These are phyloP conservation scores for Acanthosepion pharaonis DNA, from an alignment of 2,888 invertebrate species.

Conservation along the genomic window DNA sequence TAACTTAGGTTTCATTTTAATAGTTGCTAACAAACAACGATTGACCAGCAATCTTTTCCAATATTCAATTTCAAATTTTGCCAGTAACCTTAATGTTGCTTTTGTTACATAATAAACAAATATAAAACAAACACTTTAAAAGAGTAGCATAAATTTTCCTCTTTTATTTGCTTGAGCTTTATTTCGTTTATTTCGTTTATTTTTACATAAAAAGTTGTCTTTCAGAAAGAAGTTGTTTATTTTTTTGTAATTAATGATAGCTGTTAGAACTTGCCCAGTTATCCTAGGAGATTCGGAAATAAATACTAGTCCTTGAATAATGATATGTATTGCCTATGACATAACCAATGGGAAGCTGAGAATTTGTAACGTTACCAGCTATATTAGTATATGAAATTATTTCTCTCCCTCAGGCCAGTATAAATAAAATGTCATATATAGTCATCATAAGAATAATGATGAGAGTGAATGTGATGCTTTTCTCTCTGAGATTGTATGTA, in stretches of 20 bases:
- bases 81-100: background rate
- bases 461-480: background rate
- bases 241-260: background rate
- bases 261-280: background rate
- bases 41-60: background rate
- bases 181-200: background rate
- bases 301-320: background rate
- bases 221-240: background rate
- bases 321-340: background rate
- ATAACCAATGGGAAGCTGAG: background rate
- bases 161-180: too few species aligned
- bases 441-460: background rate
- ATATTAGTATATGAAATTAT: background rate
- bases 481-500: background rate
- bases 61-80: background rate
- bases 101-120: background rate
- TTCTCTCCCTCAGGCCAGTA: background rate
- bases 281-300: background rate
- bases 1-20: background rate
- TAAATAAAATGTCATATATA: background rate
- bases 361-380: background rate
- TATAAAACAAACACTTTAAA: background rate
- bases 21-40: slow-evolving; percentile 33
- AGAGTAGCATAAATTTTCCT: slow-evolving; percentile 3
- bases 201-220: background rate